These are phyloP conservation scores for Ips nitidus DNA, from an alignment of 1,140 invertebrate genomes.

Conservation along the genomic window DNA sequence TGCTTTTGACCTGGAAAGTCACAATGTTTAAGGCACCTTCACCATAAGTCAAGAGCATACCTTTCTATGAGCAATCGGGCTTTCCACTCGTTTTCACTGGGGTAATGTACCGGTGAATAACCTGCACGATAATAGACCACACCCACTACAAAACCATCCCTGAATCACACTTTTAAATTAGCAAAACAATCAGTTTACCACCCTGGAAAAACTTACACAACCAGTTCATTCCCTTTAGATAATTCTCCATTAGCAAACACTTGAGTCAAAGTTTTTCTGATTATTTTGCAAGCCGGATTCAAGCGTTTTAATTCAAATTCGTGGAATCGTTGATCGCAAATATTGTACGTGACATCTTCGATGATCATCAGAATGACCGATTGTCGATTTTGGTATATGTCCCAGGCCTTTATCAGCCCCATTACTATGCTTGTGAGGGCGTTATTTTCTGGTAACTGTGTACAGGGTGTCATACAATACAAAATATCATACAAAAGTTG, in stretches of 20 bases:
- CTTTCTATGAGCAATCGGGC: conserved; percentile 83
- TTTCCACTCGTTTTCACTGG: conserved; percentile 78
- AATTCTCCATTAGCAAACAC: conserved; percentile 61
- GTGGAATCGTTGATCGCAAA: conserved; percentile 86
- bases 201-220: conserved; percentile 59
- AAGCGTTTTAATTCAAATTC: conserved; percentile 80
- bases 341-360: conserved; percentile 85
- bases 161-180: conserved; percentile 45
- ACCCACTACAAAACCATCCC: conserved; percentile 71
- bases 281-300: conserved; percentile 71
- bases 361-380: conserved; percentile 83
- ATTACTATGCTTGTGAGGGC: conserved; percentile 68
- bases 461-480: no score
- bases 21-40: no score
- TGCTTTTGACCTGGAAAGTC: conserved; percentile 57
- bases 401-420: conserved; percentile 77
- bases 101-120: conserved; percentile 92
- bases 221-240: conserved; percentile 61
- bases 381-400: conserved; percentile 66
- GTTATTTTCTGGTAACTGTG: conserved; percentile 77
- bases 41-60: conserved; percentile 22
- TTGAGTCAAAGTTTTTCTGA: conserved; percentile 69
- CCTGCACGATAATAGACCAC: conserved; percentile 67
- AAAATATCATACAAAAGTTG: no score
- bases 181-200: no score